A percentile compares a stretch with the other conserved stretches of the same genome.
Evolutionary conservation across 2,888 invertebrate species (phyloP).

Genomic region (Sphaeridia pumilis): DNA sequence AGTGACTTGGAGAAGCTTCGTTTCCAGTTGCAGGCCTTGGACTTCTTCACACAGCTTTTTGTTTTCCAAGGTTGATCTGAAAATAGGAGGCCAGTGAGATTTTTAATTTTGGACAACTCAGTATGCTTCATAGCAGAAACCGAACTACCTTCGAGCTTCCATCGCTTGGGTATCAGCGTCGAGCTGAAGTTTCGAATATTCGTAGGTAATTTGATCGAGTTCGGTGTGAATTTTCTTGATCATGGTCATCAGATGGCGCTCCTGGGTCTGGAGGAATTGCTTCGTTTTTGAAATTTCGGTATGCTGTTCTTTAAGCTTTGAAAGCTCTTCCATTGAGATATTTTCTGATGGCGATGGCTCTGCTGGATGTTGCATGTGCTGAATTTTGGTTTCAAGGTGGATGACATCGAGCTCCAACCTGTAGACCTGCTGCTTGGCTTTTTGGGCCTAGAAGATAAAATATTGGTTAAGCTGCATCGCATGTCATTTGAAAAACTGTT

Average conservation of each 20-base stretch:
- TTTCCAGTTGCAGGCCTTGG: constrained; percentile 16
- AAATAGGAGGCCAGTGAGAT: background rate
- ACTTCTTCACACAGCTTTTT: constrained; percentile 1
- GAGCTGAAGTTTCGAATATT: constrained; percentile 1
- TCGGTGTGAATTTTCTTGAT: constrained; percentile 11
- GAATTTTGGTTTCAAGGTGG: constrained; percentile 6
- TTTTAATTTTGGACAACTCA: background rate
- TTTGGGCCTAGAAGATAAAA: constrained; percentile 1
- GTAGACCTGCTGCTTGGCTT: constrained; percentile 10
- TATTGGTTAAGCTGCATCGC: background rate
- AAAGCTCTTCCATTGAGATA: constrained; percentile 3
- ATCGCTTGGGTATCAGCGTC: constrained; percentile 12
- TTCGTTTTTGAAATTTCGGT: constrained; percentile 9
- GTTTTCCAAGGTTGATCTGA: constrained; percentile 11
- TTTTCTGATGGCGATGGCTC: background rate
- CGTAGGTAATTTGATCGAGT: constrained; percentile 8
- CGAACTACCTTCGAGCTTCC: constrained; percentile 8
- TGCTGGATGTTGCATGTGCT: background rate
- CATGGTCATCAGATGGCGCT: constrained; percentile 13
- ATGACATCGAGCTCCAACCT: constrained; percentile 10
- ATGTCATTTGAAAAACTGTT: too few relatives aligned
- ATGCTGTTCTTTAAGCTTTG: constrained; percentile 11
- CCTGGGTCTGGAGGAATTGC: constrained; percentile 15
- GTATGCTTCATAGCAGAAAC: background rate
- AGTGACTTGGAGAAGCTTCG: constrained; percentile 21